Conservation (phyloP, 2,797 vertebrate genomes). For the Mareca penelope region DNA sequence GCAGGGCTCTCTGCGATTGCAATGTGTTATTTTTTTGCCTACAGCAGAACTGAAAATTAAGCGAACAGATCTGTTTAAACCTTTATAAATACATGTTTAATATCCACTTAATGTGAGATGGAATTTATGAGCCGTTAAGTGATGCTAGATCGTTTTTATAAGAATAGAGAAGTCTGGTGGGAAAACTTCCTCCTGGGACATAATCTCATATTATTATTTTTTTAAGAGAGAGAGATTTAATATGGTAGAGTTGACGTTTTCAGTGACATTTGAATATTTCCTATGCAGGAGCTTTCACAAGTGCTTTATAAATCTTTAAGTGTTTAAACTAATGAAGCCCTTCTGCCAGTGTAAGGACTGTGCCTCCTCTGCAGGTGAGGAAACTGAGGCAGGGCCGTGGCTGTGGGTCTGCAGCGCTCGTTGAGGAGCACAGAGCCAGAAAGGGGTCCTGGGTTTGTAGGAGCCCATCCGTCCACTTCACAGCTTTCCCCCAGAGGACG, state of each 20-base stretch:
- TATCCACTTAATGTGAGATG: constrained; percentile 67
- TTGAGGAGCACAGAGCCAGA: not conserved
- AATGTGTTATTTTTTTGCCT: constrained; percentile 23
- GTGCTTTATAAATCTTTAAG: constrained; percentile 37
- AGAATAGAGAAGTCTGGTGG: constrained; percentile 72
- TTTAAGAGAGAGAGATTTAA: constrained; percentile 58
- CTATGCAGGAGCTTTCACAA: not conserved
- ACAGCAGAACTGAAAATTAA: constrained; percentile 63
- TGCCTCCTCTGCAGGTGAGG: fast-evolving
- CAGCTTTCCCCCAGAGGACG: fast-evolving
- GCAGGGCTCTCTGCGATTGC: not conserved
- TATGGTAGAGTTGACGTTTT: constrained; percentile 46
- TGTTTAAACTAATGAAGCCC: constrained; percentile 16
- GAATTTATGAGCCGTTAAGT: constrained; percentile 74
- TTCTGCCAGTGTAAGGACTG: not conserved
- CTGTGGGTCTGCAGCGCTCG: not conserved
- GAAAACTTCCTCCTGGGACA: constrained; percentile 76
- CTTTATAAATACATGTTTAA: constrained; percentile 74
- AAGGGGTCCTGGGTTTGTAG: not conserved
- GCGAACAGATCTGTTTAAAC: constrained; percentile 68
- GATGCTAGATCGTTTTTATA: constrained; percentile 59
- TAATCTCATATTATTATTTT: constrained; percentile 72
- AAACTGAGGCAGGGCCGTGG: not conserved
- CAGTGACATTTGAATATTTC: constrained; percentile 56
- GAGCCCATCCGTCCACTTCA: fast-evolving